Percentiles rank a stretch among this genome's conserved stretches.
These are phyloP conservation scores for Polylopha cassiicola DNA, from an alignment of 2,888 invertebrate species.

Conservation along the genomic window DNA sequence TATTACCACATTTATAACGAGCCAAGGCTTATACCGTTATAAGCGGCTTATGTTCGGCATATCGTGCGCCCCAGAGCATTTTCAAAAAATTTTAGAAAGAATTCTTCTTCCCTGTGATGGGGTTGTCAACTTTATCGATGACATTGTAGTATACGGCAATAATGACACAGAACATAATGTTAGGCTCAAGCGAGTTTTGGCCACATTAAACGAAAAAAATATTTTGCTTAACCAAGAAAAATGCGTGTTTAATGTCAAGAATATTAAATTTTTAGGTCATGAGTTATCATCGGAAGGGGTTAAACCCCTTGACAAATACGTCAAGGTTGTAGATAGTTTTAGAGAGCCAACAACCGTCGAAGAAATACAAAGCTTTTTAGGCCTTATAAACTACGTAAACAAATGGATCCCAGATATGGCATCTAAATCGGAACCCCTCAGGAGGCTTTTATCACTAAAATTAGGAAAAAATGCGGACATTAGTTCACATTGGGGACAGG, in stretches of 20 bases:
- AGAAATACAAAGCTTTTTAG: background rate
- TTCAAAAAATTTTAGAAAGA: constrained; percentile 2
- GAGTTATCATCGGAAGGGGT: background rate
- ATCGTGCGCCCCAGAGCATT: background rate
- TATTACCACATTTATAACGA: constrained; percentile 4
- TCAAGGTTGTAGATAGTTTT: background rate
- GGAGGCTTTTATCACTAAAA: background rate
- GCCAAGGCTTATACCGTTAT: background rate
- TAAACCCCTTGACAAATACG: background rate
- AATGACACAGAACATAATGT: background rate
- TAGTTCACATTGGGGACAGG: background rate
- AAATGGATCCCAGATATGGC: background rate
- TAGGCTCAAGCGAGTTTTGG: background rate
- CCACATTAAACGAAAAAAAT: background rate
- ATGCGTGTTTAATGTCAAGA: background rate
- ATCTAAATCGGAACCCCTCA: background rate
- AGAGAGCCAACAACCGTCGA: background rate
- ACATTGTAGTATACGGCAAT: background rate
- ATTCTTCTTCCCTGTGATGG: background rate
- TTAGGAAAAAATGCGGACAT: background rate
- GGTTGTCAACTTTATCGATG: background rate
- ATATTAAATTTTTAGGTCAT: background rate
- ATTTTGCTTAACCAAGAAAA: background rate
- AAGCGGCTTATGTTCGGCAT: constrained; percentile 4
- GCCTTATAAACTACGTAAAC: background rate